Conservation (phyloP, 1,140 invertebrate species). For the Zaprionus nigranus region DNA sequence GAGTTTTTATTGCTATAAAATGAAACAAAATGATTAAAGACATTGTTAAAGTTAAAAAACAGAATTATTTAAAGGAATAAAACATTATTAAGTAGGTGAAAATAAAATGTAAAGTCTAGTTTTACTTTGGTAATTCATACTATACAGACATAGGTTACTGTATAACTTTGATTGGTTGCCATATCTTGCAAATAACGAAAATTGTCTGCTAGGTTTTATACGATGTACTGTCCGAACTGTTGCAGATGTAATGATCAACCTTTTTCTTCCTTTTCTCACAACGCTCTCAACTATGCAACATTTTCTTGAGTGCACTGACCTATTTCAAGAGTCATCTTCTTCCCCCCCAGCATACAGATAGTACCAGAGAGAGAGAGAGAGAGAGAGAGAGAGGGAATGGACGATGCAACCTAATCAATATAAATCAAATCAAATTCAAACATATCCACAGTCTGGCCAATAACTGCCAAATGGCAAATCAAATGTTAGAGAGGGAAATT, state of each 20-base stretch:
- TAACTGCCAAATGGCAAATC: constrained; percentile 1
- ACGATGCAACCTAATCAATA: constrained; percentile 41
- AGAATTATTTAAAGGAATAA: too few species aligned
- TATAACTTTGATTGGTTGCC: too few species aligned
- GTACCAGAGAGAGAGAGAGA: not conserved
- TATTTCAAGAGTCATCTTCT: constrained; percentile 26
- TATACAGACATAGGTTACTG: too few species aligned
- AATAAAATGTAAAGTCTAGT: too few species aligned
- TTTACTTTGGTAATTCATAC: too few species aligned
- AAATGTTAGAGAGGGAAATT: not conserved
- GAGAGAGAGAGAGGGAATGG: not conserved
- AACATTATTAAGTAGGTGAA: too few species aligned
- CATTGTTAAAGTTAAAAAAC: too few species aligned
- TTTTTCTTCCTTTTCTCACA: not conserved
- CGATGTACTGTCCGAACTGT: too few species aligned
- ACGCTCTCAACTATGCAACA: constrained; percentile 38
- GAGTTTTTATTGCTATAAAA: not conserved
- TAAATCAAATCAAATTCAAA: constrained; percentile 24
- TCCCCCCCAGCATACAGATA: not conserved
- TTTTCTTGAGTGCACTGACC: constrained; percentile 44
- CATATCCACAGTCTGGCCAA: constrained; percentile 16
- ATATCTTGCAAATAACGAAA: too few species aligned
- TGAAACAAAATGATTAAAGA: not conserved
- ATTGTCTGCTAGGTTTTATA: too few species aligned
- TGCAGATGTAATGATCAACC: too few species aligned